Evolutionary conservation across 2,888 invertebrate species (phyloP).

Genomic region (Drosophila stalkeri): DNA sequence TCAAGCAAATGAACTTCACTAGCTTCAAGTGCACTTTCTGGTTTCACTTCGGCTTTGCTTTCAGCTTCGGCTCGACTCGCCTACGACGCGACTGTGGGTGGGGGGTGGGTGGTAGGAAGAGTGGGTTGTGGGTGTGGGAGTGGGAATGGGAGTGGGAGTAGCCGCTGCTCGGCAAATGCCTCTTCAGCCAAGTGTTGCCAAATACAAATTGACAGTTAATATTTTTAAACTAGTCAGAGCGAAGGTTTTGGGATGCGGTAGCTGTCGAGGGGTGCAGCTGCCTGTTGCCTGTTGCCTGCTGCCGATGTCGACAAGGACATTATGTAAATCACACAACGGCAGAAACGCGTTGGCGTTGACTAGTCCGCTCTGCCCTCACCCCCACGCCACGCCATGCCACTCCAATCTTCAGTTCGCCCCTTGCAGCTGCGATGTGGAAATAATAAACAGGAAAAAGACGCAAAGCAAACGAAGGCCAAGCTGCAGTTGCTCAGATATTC

Average conservation of each 20-base stretch:
- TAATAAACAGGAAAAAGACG: conserved; percentile 71
- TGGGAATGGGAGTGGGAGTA: neutral
- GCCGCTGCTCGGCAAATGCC: conserved; percentile 44
- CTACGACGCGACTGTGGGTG: neutral
- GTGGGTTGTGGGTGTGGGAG: neutral
- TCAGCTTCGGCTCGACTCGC: neutral
- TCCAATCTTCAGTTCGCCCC: neutral
- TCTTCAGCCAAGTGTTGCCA: conserved; percentile 79
- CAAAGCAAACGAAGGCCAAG: conserved; percentile 59
- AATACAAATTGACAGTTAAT: conserved; percentile 83
- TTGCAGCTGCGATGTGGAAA: conserved; percentile 51
- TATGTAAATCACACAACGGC: conserved; percentile 78
- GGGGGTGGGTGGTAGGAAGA: neutral
- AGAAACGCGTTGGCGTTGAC: conserved; percentile 50
- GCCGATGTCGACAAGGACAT: conserved; percentile 80
- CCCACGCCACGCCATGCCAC: neutral
- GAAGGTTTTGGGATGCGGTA: neutral
- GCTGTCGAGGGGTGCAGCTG: conserved; percentile 19
- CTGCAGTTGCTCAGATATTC: conserved; percentile 34
- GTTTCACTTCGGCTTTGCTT: neutral
- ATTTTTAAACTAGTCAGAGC: conserved; percentile 78
- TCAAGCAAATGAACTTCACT: conserved; percentile 36
- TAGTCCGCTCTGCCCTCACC: neutral
- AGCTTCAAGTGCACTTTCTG: conserved; percentile 50
- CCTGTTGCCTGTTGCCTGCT: conserved; percentile 36